Evolutionary conservation across 2,888 invertebrate genomes (phyloP), one percentile per base, ranked within the genome.

Genomic region (Keiferia lycopersicella): DNA sequence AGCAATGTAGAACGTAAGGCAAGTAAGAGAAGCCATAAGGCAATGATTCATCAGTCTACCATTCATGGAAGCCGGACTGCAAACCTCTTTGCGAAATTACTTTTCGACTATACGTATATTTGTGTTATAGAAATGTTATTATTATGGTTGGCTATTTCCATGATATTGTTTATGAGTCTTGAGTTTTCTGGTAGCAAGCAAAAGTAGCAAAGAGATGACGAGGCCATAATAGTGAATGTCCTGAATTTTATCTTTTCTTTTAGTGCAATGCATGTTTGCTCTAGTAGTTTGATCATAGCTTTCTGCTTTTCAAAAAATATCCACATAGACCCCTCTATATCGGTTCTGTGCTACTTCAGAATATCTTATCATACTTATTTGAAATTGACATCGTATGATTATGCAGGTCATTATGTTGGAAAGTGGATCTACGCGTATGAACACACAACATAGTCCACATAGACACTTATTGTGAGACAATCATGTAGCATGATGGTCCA

Each of bases 81-180:
- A 69, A 57, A 69, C 78, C 81, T 84, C 80, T 87, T 83, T 86
- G 81, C 78, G 73, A 78, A 83, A 88, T 86, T 88, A 78, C 80
- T 83, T 83, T 79, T 73, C 57, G 57, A 61, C 59, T 58, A 61
- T 68, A 20, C 12, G 18, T 18, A 39, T 18, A 67, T 65, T 65
- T 62, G 64, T 60, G 60, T 64, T 67, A 62, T 64, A 62, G 38
- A 12, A 11, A 39, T 58, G 58, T 38, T 58, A 38, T 57, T 30
- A 22, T 56, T 30, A 56, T 56, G 16, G 50, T n/a, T 6, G 26
- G 57, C 34, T 34, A 34, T 34, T 57, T n/a, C 22, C 14, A 22
- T 26, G 26, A n/a, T 45, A 45, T 45, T 16, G 16, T 45, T n/a
- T 45, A 16, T n/a, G n/a, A 45, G 45, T n/a, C 45, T 16, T n/a